Evolutionary conservation across 2,797 vertebrate genomes (phyloP), one percentile per base, ranked within the genome.

Genomic region (Sebastes iracundus): DNA sequence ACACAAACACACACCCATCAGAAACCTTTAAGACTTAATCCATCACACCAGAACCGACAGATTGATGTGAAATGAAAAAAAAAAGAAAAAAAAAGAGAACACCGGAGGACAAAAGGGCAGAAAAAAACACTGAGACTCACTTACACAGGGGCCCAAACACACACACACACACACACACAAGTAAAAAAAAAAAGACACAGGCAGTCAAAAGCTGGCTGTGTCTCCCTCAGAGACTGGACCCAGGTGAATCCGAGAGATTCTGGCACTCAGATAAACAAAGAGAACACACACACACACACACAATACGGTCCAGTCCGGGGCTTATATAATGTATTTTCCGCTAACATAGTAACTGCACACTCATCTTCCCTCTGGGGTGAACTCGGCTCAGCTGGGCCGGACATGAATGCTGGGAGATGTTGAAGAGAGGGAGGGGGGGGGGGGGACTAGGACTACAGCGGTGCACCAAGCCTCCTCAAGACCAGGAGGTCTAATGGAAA

Each of bases 321-420:
- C 73, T 93, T 94, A 94, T 87, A 86, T 94, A 93, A 94, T 90
- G 61, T 88, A 84, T 90, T 92, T 90, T 90, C 89, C 75, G 84
- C 88, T 84, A 85, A 90, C 90, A 91, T 86, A 79, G 88, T 87
- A 89, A 88, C 85, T 90, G 85, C 93, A 93, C 91, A 91, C 92
- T 93, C 90, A 90, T 93, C 84, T 73, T 90, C 88, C 91, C 90
- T 46, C 42, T 23, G 72, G 75, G 81, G 90, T 83, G 81, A 90
- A 82, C 82, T 87, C 75, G 30, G 76, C 88, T 93, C 92, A 92
- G 88, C 92, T 90, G 85, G 86, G 85, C 84, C 66, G 22, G 81
- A 87, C 87, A 86, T 82, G 82, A 89, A 84, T 63, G 73, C 75
- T 77, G 75, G 75, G 80, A 79, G 71, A 88, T 77, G 74, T 72